Evolutionary conservation across 2,797 vertebrate species (phyloP), one percentile per base, ranked within the genome.

Genomic region (Sitta carolinensis): DNA sequence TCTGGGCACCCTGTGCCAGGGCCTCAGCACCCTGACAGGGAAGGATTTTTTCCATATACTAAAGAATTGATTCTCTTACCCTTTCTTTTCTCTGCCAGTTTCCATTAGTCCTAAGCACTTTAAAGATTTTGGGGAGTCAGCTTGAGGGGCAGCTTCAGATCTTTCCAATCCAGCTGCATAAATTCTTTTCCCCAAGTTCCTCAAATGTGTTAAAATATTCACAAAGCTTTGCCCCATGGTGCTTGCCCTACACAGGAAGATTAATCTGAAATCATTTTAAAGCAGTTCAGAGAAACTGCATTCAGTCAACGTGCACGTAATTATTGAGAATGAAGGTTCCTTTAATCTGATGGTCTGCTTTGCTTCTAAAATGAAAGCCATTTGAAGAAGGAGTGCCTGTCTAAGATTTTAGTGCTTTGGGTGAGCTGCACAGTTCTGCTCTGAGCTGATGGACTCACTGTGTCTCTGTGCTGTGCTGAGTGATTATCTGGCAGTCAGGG

Each of bases 401-500:
- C 34, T 59, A 19, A 91, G 52, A 51, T 67, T 91, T 83, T 42
- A 51, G 77, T 21, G 16, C 48, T 79, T 21, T 61, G 78, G 74
- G 47, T 69, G 42, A 80, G 51, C 66, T 63, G 43, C 13, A 6
- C 22, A 25, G 55, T 52, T 74, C n/a, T 87, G 45, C 81, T 87
- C 51, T 58, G 85, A 81, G 78, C 25, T 67, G 52, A 75, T 85
- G 84, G 32, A 36, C 64, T 91, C 83, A 63, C 40, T 66, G 55
- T 76, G 90, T 88, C 77, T 43, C 70, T 57, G 57, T 84, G 81
- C 85, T 81, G 51, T 40, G 72, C 68, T 70, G 38, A 23, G 57
- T 47, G 77, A 32, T 92, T 59, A 70, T 76, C 19, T 57, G 92
- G 84, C 92, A 90, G 90, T 67, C 86, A 66, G 50, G 40, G 90